Conservation (phyloP, 2,888 invertebrate species). For the Perizoma affinitatum region DNA sequence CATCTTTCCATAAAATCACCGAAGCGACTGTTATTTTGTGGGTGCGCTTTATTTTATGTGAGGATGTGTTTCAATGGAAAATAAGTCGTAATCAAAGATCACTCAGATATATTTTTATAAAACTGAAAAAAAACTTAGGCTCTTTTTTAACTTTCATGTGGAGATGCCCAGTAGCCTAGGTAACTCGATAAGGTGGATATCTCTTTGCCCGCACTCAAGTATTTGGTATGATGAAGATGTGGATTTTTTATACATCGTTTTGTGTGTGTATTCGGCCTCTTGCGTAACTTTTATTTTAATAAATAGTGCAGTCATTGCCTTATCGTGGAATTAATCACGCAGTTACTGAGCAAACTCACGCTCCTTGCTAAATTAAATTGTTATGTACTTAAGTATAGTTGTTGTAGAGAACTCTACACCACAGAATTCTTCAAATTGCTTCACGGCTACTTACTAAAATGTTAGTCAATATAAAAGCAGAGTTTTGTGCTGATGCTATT, state of each 20-base stretch:
- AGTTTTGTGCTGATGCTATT: no score
- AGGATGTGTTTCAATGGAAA: conserved; percentile 31
- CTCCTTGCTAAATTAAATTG: no score
- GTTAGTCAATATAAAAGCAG: no score
- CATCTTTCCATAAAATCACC: conserved; percentile 83
- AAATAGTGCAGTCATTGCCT: conserved; percentile 4
- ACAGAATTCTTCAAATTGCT: no score
- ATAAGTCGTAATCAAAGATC: conserved; percentile 36
- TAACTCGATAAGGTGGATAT: conserved; percentile 82
- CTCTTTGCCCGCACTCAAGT: conserved; percentile 77
- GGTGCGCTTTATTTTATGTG: conserved; percentile 63
- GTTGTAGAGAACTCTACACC: no score
- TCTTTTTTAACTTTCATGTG: conserved; percentile 44
- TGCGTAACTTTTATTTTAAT: conserved; percentile 37
- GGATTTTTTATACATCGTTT: conserved; percentile 71
- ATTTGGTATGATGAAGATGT: conserved; percentile 80
- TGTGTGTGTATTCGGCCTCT: conserved; percentile 43
- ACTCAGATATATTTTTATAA: conserved; percentile 41
- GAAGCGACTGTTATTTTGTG: conserved; percentile 78
- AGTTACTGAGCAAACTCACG: background rate
- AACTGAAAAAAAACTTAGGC: conserved; percentile 38
- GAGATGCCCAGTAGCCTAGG: conserved; percentile 83
- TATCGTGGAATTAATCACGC: conserved; percentile 7
- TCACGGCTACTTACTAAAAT: no score
- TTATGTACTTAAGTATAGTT: no score